Conservation (phyloP, 1,140 invertebrate species). For the Sipha flava region DNA sequence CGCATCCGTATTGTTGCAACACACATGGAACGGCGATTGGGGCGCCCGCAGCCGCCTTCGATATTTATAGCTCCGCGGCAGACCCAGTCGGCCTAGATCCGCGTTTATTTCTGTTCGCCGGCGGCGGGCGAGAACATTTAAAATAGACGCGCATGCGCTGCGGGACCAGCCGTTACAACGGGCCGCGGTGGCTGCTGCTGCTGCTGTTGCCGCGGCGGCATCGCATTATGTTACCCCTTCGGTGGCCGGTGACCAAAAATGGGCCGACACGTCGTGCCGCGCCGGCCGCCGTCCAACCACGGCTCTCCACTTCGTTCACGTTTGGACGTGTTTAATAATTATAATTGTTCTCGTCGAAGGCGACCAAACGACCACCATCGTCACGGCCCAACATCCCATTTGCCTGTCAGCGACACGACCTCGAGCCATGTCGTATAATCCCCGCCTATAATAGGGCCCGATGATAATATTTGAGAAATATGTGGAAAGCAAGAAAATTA, state of each 20-base stretch:
- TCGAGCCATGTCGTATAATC: too few species aligned
- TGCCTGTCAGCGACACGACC: too few species aligned
- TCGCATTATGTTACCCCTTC: constrained; percentile 29
- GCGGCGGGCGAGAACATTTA: constrained; percentile 1
- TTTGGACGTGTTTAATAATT: too few species aligned
- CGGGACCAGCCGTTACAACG: not conserved
- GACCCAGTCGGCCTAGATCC: constrained; percentile 30
- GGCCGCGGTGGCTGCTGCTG: not conserved
- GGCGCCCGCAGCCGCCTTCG: constrained; percentile 6
- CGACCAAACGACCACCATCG: too few species aligned
- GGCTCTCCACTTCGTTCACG: not conserved
- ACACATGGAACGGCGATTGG: not conserved
- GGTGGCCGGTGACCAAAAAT: constrained; percentile 27
- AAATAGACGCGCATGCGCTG: constrained; percentile 21
- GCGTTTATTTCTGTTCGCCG: constrained; percentile 8
- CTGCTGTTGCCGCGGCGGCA: not conserved
- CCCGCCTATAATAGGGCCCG: too few species aligned
- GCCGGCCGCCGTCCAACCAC: not conserved
- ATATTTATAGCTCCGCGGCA: constrained; percentile 18
- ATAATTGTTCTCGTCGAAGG: too few species aligned
- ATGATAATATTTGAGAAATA: too few species aligned
- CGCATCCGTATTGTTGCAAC: not conserved
- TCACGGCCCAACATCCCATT: too few species aligned
- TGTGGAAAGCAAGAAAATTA: too few species aligned
- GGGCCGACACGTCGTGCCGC: constrained; percentile 12